phyloP scores from a whole-genome alignment of 2,888 invertebrate species.

The Clitarchus hookeri region DNA sequence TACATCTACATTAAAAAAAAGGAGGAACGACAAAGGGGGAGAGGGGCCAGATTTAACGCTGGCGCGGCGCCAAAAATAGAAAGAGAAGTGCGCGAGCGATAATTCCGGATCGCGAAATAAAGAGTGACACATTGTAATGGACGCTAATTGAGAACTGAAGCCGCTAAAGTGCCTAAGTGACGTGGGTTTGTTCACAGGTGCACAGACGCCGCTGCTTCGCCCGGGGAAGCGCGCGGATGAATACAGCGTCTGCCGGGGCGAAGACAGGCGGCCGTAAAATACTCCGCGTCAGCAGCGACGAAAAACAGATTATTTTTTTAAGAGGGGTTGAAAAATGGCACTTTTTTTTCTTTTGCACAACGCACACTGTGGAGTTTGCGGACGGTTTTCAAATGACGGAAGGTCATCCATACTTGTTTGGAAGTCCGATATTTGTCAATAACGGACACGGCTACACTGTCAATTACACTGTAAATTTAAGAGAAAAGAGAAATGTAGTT shows the following conservation, averaged over 20 bases:
- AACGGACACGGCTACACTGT: too few relatives aligned
- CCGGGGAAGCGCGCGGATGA: background rate
- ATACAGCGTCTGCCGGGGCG: background rate
- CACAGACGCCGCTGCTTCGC: background rate
- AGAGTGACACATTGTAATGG: constrained; percentile 14
- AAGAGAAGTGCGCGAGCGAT: constrained; percentile 2
- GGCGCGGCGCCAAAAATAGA: background rate
- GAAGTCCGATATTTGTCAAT: too few relatives aligned
- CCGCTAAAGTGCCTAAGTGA: constrained; percentile 1
- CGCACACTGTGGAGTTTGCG: too few relatives aligned
- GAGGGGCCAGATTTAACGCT: background rate
- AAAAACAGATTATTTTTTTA: too few relatives aligned
- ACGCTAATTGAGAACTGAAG: constrained; percentile 14
- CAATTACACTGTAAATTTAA: too few relatives aligned
- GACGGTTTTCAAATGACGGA: too few relatives aligned
- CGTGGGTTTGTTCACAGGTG: background rate
- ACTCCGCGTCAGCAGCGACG: background rate
- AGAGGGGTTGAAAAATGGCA: background rate
- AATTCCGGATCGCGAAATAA: background rate
- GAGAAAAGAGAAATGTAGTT: too few relatives aligned
- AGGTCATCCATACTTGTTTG: too few relatives aligned
- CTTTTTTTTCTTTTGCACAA: background rate
- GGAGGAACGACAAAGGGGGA: background rate
- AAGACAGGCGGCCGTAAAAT: background rate
- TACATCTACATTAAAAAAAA: constrained; percentile 11